Percentiles rank a stretch among this genome's conserved stretches.
These are phyloP conservation scores for Caenorhabditis plicata DNA, from an alignment of 2,888 invertebrate genomes.

Conservation along the genomic window DNA sequence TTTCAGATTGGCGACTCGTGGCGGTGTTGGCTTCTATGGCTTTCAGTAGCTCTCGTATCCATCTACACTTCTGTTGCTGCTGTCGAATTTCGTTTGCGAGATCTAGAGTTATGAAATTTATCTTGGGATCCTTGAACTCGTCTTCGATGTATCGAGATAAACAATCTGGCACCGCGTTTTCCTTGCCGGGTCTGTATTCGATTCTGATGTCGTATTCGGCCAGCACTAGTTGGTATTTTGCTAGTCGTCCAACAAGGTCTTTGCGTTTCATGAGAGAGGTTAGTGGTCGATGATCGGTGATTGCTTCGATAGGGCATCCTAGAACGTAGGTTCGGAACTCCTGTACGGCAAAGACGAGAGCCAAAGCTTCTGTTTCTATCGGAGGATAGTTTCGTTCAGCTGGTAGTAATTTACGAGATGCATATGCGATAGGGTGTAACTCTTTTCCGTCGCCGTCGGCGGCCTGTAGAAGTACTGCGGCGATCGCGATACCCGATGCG, in stretches of 20 bases:
- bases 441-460: not conserved
- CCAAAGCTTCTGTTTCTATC: not conserved
- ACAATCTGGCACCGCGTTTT: slow-evolving; percentile 9
- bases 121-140: too few relatives aligned
- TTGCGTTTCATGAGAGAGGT: not conserved
- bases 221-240: slow-evolving; percentile 6
- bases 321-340: not conserved
- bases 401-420: not conserved
- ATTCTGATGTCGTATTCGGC: slow-evolving; percentile 10
- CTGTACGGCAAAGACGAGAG: not conserved
- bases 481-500: not conserved
- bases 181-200: slow-evolving; percentile 16
- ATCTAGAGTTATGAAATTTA: too few relatives aligned
- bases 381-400: not conserved
- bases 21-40: too few relatives aligned
- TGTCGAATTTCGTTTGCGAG: too few relatives aligned
- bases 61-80: too few relatives aligned
- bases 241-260: slow-evolving; percentile 10
- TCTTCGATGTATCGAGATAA: too few relatives aligned
- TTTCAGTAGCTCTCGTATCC: too few relatives aligned
- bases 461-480: not conserved
- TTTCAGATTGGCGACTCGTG: too few relatives aligned
- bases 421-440: not conserved
- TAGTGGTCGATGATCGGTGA: not conserved
- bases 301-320: not conserved